Base-by-base conservation (phyloP, 2,113 vertebrate species). In the Perccottus glenii region DNA sequence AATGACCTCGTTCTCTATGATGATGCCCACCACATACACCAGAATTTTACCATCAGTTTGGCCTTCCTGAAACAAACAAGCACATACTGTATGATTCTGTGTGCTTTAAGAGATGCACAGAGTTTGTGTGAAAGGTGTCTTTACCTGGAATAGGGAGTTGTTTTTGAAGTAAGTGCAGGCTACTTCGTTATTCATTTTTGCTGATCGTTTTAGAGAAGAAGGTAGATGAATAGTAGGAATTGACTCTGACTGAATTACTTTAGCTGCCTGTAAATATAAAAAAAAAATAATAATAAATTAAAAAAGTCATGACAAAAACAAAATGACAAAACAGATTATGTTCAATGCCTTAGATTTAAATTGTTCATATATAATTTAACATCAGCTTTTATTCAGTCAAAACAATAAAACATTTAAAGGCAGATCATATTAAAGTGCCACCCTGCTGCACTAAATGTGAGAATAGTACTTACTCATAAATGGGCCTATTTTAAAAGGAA, bases 1-100 rank as follows among this genome's bases (percentile, higher is more conserved):
- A 64, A 92, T 87, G 57, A 88, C n/a, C 45, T 89, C 83, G 6
- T 91, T 91, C 70, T 86, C 86, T 48, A 93, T 75, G 1, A 77
- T 83, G 70, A 93, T 90, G 62, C 70, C 90, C 36, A 93, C 89
- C 53, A 93, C 87, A n/a, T 83, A 71, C 1, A 52, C 40, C 2
- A 90, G 78, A 42, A 90, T 11, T 44, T 1, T 11, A n/a, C 0
- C 4, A 0, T 77, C 1, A 2, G 60, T 4, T 3, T 32, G 38
- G 9, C 19, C 55, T 0, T 64, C 73, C 84, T 85, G 61, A 11
- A 64, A 77, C 11, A 47, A 35, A 74, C 47, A 77, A 42, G 19
- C 10, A 62, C 19, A 60, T 12, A 57, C 7, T 1, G 4, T 55
- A 12, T n/a, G 7, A 36, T 27, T 27, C 3, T 50, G 35, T 14